Conservation (phyloP, 2,888 invertebrate genomes). For the Encarsia formosa region DNA sequence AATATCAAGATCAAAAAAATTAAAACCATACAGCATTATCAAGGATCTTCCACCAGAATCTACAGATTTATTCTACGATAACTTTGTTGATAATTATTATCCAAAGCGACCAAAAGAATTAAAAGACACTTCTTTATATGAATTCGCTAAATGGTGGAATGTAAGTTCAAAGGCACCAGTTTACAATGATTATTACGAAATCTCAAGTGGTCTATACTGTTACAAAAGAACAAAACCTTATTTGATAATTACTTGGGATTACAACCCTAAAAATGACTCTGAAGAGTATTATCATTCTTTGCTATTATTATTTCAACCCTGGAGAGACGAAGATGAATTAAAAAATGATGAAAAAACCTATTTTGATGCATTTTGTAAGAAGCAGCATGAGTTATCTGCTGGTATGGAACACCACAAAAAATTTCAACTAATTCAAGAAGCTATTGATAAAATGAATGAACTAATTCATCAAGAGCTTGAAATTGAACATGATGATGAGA, state of each 20-base stretch:
- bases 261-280: no score
- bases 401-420: conserved; percentile 1
- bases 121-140: no score
- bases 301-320: no score
- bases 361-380: not conserved
- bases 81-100: not conserved
- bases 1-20: conserved; percentile 22
- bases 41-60: conserved; percentile 12
- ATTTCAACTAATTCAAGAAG: not conserved
- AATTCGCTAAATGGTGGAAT: conserved; percentile 1
- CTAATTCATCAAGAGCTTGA: no score
- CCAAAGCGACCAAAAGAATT: no score
- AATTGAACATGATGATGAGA: no score
- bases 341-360: no score
- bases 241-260: not conserved
- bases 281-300: not conserved
- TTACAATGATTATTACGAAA: no score
- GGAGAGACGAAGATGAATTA: no score
- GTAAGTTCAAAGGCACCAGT: no score
- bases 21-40: conserved; percentile 23
- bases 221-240: not conserved
- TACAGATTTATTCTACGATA: no score
- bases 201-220: not conserved
- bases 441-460: not conserved
- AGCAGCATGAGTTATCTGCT: not conserved